Evolutionary conservation across 2,113 vertebrate species (phyloP).

Genomic region (Rhadina sibilatrix): DNA sequence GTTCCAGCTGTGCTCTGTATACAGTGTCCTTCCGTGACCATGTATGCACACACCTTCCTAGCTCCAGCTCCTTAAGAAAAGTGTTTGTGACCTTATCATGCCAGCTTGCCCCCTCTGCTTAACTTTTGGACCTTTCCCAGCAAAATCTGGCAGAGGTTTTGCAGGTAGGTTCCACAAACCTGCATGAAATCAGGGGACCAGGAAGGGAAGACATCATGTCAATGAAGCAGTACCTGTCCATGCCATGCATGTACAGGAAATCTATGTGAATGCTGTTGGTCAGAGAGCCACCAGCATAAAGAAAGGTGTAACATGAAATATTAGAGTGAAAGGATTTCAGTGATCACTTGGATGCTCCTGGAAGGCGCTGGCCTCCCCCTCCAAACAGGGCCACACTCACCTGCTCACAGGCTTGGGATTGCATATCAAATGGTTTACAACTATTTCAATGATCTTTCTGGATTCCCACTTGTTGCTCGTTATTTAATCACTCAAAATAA

Average conservation of each 20-base stretch:
- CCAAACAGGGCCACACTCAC: neutral
- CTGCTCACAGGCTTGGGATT: neutral
- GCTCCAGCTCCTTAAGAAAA: neutral
- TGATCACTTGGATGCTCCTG: neutral
- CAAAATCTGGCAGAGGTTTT: neutral
- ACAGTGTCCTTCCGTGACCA: neutral
- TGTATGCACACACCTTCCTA: neutral
- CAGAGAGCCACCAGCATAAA: neutral
- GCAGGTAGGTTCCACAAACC: neutral
- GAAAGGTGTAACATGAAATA: neutral
- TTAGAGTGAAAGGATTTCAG: neutral
- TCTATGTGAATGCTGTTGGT: neutral
- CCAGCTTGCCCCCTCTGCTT: neutral
- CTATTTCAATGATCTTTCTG: neutral
- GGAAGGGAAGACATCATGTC: neutral
- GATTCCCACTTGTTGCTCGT: neutral
- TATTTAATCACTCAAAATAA: neutral
- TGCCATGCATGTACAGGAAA: neutral
- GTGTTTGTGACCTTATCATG: neutral
- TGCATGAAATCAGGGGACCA: neutral
- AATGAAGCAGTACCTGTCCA: neutral
- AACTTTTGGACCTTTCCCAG: neutral
- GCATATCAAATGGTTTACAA: neutral
- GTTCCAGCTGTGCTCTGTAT: neutral
- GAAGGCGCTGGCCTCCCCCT: accelerated